These are phyloP conservation scores for Plebejus argus DNA, from an alignment of 2,888 invertebrate species.

Conservation along the genomic window DNA sequence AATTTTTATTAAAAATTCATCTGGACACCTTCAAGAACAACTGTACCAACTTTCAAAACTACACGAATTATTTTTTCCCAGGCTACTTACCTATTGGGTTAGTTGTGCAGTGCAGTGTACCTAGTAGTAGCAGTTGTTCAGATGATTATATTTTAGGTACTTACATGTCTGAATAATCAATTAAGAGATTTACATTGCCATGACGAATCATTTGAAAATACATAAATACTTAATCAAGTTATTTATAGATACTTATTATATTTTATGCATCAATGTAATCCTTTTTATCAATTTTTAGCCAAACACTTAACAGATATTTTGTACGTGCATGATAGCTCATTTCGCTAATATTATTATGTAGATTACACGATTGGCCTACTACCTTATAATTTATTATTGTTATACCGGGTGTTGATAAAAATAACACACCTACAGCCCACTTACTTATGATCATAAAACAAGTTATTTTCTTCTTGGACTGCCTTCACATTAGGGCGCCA, in stretches of 20 bases:
- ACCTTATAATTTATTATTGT: not conserved
- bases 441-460: no score
- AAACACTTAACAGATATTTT: slow-evolving; percentile 49
- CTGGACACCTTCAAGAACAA: no score
- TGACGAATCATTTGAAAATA: not conserved
- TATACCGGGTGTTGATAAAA: slow-evolving; percentile 45
- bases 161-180: no score
- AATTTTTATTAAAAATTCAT: no score
- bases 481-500: no score
- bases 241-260: not conserved
- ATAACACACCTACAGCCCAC: not conserved
- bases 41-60: no score
- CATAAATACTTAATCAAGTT: not conserved
- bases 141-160: no score
- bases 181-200: not conserved
- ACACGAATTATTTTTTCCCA: no score
- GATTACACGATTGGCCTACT: slow-evolving; percentile 35
- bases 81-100: no score
- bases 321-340: slow-evolving; percentile 58
- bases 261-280: not conserved
- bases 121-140: no score
- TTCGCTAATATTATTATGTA: slow-evolving; percentile 46
- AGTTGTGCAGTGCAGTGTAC: no score
- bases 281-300: slow-evolving; percentile 41
- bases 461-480: no score